Evolutionary conservation across 2,888 invertebrate genomes (phyloP), one percentile per base, ranked within the genome.

Genomic region (Eupithecia exiguata): DNA sequence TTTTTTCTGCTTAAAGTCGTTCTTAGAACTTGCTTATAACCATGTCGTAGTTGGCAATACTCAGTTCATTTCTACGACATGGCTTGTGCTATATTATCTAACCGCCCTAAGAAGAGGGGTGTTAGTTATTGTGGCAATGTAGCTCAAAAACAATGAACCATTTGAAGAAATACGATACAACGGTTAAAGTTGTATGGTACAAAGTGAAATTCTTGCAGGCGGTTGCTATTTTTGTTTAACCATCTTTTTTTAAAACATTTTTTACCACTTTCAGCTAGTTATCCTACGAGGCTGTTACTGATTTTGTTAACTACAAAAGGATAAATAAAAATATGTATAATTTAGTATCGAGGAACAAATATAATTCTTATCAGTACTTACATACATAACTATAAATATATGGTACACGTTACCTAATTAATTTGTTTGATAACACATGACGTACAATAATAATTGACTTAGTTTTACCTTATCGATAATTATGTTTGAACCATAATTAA

Each of bases 391-490:
- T 25, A 14, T 58, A 25, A 58, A 58, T 58, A 25, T 25, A 21
- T 21, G 25, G 58, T 58, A 58, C 25, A 25, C 58, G 58, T 12
- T 25, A 58, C 58, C 58, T 58, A 58, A 53, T 53, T 53, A 53
- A 58, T 58, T 25, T 58, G 58, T 58, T 58, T 3, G 5, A 25
- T 14, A 58, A 25, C 58, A 58, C n/a, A 25, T 21, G 12, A 12
- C 12, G 12, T 58, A 12, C 53, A 21, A n/a, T 25, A 58, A 58
- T 25, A 58, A 58, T 58, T 58, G 25, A 58, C 58, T 25, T 58
- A 25, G 58, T 58, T 53, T n/a, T 49, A 53, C 3, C n/a, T 53
- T 53, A 53, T 14, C 25, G 21, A 12, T 25, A 58, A 58, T 58
- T n/a, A 10, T 49, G n/a, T 53, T 53, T 21, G 49, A n/a, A 53